Percentiles rank a stretch among this genome's conserved stretches.
Evolutionary conservation across 2,888 invertebrate genomes (phyloP).

Genomic region (Nomada hirtipes): DNA sequence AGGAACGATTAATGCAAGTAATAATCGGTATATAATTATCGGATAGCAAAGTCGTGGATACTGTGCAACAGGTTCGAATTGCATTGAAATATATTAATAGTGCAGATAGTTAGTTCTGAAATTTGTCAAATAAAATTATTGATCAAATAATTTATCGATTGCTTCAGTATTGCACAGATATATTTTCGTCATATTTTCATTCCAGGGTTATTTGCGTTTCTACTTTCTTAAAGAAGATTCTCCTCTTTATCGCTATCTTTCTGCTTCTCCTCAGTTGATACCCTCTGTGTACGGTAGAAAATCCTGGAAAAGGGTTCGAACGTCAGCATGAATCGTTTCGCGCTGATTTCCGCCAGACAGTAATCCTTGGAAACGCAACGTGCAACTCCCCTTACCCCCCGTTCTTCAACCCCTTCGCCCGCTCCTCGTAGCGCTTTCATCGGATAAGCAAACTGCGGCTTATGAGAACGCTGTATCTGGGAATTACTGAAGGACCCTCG

Average conservation of each 20-base stretch:
- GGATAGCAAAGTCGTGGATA: no score
- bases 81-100: no score
- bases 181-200: no score
- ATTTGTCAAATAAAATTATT: no score
- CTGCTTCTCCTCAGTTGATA: background rate
- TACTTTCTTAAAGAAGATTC: no score
- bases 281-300: slow-evolving; percentile 8
- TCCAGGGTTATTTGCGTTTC: no score
- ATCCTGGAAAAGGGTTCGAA: slow-evolving; percentile 14
- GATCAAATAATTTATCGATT: no score
- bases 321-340: slow-evolving; percentile 26
- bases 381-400: background rate
- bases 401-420: background rate
- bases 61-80: no score
- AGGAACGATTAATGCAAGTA: no score
- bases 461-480: slow-evolving; percentile 17
- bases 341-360: slow-evolving; percentile 30
- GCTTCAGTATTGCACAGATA: no score
- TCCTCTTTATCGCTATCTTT: background rate
- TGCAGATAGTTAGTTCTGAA: no score
- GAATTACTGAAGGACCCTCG: slow-evolving; percentile 26
- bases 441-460: slow-evolving; percentile 46
- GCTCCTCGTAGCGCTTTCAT: slow-evolving; percentile 23
- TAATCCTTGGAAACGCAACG: slow-evolving; percentile 36
- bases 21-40: no score